phyloP scores from a whole-genome alignment of 2,888 invertebrate species.

The Spisula solida region DNA sequence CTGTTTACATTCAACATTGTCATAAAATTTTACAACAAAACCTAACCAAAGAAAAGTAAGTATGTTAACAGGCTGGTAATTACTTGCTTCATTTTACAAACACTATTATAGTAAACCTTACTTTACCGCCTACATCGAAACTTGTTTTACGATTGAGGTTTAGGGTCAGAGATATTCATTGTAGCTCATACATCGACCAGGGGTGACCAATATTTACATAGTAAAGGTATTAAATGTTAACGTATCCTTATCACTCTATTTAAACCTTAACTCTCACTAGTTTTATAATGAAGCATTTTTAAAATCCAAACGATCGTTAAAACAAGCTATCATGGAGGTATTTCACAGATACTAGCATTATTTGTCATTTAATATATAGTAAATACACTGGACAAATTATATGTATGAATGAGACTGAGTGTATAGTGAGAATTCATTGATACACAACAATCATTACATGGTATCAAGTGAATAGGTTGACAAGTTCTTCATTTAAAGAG shows the following conservation, averaged over 20 bases:
- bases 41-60: not conserved
- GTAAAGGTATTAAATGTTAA: slow-evolving; percentile 44
- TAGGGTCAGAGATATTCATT: slow-evolving; percentile 2
- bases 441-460: not conserved
- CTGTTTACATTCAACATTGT: not conserved
- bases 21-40: not conserved
- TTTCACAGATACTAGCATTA: not conserved
- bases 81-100: slow-evolving; percentile 11
- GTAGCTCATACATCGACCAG: not conserved
- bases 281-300: not conserved
- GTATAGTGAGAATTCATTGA: too few relatives aligned
- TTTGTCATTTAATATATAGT: not conserved
- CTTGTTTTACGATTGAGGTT: not conserved
- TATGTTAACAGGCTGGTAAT: slow-evolving; percentile 21
- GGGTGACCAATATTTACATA: slow-evolving; percentile 45
- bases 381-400: not conserved
- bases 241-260: slow-evolving; percentile 32
- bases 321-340: not conserved
- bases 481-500: not conserved
- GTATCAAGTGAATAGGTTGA: not conserved
- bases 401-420: too few relatives aligned
- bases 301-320: slow-evolving; percentile 1
- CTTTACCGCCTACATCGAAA: not conserved
- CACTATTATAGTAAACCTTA: not conserved
- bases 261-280: slow-evolving; percentile 1